Conservation (phyloP, 2,888 invertebrate species). For the Melolontha melolontha region DNA sequence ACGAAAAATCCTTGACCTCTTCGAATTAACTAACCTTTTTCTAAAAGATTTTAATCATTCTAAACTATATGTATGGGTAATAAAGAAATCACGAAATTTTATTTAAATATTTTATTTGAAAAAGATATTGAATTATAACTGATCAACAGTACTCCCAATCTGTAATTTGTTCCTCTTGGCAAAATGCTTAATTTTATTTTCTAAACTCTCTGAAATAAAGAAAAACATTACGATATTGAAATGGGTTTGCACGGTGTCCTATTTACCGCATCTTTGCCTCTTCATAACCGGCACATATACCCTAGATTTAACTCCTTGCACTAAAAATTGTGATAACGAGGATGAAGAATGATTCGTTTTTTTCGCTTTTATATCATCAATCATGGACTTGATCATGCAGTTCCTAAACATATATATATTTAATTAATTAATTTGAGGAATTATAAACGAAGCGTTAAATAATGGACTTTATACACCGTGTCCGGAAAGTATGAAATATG, state of each 20-base stretch:
- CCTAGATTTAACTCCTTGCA: constrained; percentile 76
- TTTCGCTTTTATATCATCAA: constrained; percentile 65
- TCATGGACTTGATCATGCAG: constrained; percentile 71
- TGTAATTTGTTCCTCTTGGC: constrained; percentile 71
- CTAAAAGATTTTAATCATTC: no score
- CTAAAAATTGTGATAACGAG: constrained; percentile 67
- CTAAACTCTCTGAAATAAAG: constrained; percentile 79
- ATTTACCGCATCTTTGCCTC: constrained; percentile 83
- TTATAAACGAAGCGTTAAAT: background rate
- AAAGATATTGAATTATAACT: no score
- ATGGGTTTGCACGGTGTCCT: background rate
- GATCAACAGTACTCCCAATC: no score
- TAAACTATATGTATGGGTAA: no score
- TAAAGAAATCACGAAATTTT: no score
- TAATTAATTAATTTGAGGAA: constrained; percentile 2
- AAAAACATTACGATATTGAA: constrained; percentile 31
- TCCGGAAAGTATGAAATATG: no score
- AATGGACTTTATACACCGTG: constrained; percentile 30
- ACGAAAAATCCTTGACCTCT: no score
- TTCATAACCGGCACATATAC: constrained; percentile 80
- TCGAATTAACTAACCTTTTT: no score
- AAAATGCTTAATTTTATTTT: constrained; percentile 82
- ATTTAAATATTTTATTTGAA: no score
- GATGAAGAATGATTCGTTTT: constrained; percentile 47
- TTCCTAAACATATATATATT: constrained; percentile 65